Evolutionary conservation across 2,113 vertebrate species (phyloP).

Genomic region (Syrmaticus mikado): DNA sequence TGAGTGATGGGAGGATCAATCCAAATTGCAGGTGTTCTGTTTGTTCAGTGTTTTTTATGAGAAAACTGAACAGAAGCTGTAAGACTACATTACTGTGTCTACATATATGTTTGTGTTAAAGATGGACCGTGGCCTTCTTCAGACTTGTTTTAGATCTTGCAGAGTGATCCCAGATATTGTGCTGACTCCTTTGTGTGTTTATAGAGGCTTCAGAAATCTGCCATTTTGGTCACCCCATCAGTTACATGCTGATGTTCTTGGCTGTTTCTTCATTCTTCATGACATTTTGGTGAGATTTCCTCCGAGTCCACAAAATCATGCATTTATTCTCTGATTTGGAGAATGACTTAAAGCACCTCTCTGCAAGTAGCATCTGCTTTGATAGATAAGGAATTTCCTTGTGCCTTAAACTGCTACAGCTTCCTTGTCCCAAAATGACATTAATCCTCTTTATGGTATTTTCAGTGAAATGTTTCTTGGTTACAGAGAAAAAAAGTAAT

Average conservation of each 20-base stretch:
- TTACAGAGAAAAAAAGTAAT: background rate
- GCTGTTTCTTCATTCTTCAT: background rate
- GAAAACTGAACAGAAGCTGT: background rate
- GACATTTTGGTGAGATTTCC: background rate
- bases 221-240: background rate
- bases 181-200: background rate
- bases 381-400: background rate
- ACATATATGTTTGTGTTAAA: rapidly evolving
- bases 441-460: background rate
- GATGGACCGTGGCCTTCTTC: background rate
- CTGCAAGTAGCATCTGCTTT: background rate
- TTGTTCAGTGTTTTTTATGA: background rate
- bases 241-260: background rate
- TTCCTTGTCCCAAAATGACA: background rate
- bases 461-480: background rate
- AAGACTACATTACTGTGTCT: background rate
- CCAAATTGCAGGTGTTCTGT: background rate
- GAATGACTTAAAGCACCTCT: background rate
- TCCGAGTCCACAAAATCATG: background rate
- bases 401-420: background rate
- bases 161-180: background rate
- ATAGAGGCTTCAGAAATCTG: background rate
- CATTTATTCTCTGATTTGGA: background rate
- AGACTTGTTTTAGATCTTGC: background rate
- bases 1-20: background rate